These are phyloP conservation scores for Stenolophus ochropezus DNA, from an alignment of 2,888 invertebrate species.

Conservation along the genomic window DNA sequence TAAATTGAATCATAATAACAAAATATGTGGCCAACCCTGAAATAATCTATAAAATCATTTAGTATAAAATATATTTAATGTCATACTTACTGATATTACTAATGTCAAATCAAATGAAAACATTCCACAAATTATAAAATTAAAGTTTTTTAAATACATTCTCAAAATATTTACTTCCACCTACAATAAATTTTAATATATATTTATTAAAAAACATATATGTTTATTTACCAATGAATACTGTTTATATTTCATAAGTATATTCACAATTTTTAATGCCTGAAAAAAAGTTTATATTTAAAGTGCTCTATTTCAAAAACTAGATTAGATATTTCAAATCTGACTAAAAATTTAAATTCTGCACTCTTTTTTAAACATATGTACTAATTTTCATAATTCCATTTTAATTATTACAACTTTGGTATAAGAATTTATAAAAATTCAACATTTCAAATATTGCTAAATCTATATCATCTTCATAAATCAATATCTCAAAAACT, in stretches of 20 bases:
- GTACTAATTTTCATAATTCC: too few relatives aligned
- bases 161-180: neutral
- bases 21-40: constrained; percentile 10
- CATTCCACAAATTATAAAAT: neutral
- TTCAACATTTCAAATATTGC: too few relatives aligned
- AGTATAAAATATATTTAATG: neutral
- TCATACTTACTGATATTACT: neutral
- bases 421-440: too few relatives aligned
- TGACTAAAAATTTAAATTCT: too few relatives aligned
- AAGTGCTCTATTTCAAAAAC: too few relatives aligned
- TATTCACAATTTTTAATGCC: neutral
- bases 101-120: neutral
- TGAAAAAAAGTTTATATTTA: neutral
- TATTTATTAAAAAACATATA: neutral
- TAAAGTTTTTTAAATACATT: neutral
- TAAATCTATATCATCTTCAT: too few relatives aligned
- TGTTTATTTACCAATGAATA: neutral
- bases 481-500: too few relatives aligned
- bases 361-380: too few relatives aligned
- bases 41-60: neutral
- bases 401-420: too few relatives aligned
- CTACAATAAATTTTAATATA: neutral
- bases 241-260: neutral
- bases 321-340: too few relatives aligned
- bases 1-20: neutral